A percentile compares a stretch with the other conserved stretches of the same genome.
Evolutionary conservation across 2,888 invertebrate genomes (phyloP).

Genomic region (Rhaphigaster nebulosa): DNA sequence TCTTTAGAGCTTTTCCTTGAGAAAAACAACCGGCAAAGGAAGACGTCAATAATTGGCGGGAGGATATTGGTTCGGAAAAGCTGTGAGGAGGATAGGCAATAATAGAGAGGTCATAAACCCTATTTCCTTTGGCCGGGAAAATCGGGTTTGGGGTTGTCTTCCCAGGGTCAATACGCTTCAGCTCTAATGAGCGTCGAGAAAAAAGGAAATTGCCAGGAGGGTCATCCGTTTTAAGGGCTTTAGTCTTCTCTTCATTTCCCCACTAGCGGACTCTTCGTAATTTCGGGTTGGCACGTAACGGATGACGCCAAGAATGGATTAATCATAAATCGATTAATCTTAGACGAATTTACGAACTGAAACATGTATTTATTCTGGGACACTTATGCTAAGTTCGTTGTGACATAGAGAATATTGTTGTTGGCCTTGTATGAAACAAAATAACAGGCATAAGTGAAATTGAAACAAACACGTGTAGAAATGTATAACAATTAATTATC

Average conservation of each 20-base stretch:
- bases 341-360: too few species aligned
- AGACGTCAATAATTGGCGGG: background rate
- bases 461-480: too few species aligned
- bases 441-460: too few species aligned
- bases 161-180: background rate
- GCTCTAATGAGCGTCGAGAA: background rate
- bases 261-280: background rate
- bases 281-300: background rate
- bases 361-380: too few species aligned
- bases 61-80: background rate
- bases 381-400: too few species aligned
- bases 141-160: background rate
- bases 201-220: slow-evolving; percentile 1
- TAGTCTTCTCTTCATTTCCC: background rate
- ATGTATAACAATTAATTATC: too few species aligned
- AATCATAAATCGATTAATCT: too few species aligned
- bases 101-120: background rate
- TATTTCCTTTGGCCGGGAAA: background rate
- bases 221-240: background rate
- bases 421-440: too few species aligned
- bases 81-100: background rate
- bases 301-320: too few species aligned
- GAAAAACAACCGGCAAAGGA: background rate
- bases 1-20: background rate
- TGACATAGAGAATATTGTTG: too few species aligned